Base-by-base conservation (phyloP, 2,797 vertebrate genomes). In the Natrix natrix region DNA sequence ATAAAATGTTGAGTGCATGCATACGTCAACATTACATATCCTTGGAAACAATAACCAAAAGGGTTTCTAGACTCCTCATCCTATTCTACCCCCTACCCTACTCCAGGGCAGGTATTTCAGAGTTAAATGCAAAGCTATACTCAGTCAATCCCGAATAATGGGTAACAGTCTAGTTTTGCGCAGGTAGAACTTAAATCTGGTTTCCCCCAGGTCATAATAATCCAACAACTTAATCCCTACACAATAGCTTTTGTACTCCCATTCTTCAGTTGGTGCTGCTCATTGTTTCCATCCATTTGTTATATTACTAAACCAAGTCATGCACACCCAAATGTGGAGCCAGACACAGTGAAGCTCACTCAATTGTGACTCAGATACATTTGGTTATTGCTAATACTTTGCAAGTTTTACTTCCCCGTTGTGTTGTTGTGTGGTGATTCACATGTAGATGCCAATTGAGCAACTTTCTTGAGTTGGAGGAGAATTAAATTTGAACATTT, bases 201-300 rank as follows among this genome's bases (percentile, higher is more conserved):
- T 48, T 83, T 48, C 43, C 74, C 74, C 37, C 74, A 83, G 74
- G 74, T 83, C 20, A 83, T 83, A 83, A 83, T 83, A 83, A 24
- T 83, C 43, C 37, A 83, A 48, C 28, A 52, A 32, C 20, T 48
- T 48, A 32, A 59, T 52, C 87, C n/a, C 55, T 12, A 2, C 8
- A 66, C 63, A 83, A 48, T 48, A 48, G 74, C 74, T 83, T 48
- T 83, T 24, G 74, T 83, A 3, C 10, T 61, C 86, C 63, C 86
- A 89, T 83, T 89, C 66, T 32, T 91, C 87, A 89, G 69, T 57
- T 13, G 48, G 7, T 22, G 16, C 2, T n/a, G 28, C 22, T 54
- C 66, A 91, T 37, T 43, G 43, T 93, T 93, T 91, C 93, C 93
- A 86, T 48, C n/a, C n/a, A 32, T 61, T 93, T 69, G 88, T 37